A percentile compares a stretch with the other conserved stretches of the same genome.
phyloP scores from a whole-genome alignment of 2,113 vertebrate genomes.

The Canis aureus region DNA sequence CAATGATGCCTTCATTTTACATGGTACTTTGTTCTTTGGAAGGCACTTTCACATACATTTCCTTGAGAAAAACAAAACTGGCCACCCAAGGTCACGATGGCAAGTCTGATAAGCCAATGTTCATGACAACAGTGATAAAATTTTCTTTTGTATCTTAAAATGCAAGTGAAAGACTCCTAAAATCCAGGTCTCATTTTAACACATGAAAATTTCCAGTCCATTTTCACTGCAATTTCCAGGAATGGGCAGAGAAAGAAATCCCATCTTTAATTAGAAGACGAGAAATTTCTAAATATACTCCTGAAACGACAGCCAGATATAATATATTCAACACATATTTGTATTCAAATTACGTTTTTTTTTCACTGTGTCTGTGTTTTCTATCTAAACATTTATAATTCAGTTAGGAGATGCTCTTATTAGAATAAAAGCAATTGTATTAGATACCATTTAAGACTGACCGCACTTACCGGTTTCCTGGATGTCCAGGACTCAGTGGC shows the following conservation, averaged over 20 bases:
- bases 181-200: constrained; percentile 26
- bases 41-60: constrained; percentile 10
- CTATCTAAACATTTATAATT: constrained; percentile 59
- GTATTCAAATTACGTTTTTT: constrained; percentile 60
- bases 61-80: not conserved
- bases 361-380: constrained; percentile 63
- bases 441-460: constrained; percentile 28
- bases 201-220: not conserved
- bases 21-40: not conserved
- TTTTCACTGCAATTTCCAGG: constrained; percentile 51
- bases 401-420: constrained; percentile 33
- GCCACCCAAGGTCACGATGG: not conserved
- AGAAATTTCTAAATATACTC: constrained; percentile 63
- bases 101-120: not conserved
- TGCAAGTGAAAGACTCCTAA: not conserved
- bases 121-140: not conserved
- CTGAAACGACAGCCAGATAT: constrained; percentile 29
- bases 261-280: constrained; percentile 60
- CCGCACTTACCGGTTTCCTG: constrained; percentile 58
- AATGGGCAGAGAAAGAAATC: constrained; percentile 45
- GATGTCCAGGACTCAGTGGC: not conserved
- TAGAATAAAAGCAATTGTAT: constrained; percentile 60
- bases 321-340: constrained; percentile 54
- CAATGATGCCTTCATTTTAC: not conserved
- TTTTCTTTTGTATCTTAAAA: not conserved